These are phyloP conservation scores for Cydia pomonella DNA, from an alignment of 1,140 invertebrate species.

Conservation along the genomic window DNA sequence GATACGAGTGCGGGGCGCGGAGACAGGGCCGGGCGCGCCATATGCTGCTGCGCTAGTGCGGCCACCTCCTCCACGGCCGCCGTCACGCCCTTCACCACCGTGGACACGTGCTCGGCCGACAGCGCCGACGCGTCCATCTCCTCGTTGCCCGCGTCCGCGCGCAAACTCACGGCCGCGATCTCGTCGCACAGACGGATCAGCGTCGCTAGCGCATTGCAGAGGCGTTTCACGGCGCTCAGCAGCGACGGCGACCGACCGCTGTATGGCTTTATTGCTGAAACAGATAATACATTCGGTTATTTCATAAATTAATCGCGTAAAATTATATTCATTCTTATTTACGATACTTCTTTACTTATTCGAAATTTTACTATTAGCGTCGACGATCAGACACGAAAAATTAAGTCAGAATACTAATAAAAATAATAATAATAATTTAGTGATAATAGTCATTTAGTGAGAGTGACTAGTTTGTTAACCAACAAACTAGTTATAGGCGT, in stretches of 20 bases:
- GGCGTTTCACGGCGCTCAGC: conserved; percentile 89
- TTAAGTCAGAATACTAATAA: too few relatives aligned
- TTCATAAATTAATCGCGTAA: conserved; percentile 31
- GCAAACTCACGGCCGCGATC: conserved; percentile 82
- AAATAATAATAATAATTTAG: too few relatives aligned
- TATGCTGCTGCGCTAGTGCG: conserved; percentile 67
- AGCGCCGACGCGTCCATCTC: conserved; percentile 60
- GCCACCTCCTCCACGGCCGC: conserved; percentile 87
- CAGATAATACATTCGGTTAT: not conserved
- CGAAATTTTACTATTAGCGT: too few relatives aligned
- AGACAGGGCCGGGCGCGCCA: conserved; percentile 70
- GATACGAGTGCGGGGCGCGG: conserved; percentile 69
- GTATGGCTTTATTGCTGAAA: conserved; percentile 78
- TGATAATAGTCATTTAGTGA: too few relatives aligned
- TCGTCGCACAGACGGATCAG: conserved; percentile 95
- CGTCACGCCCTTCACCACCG: conserved; percentile 89
- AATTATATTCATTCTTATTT: too few relatives aligned
- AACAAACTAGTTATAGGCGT: too few relatives aligned
- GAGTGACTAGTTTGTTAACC: too few relatives aligned
- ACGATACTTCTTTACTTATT: too few relatives aligned
- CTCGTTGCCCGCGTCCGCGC: conserved; percentile 83
- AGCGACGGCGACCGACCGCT: conserved; percentile 73
- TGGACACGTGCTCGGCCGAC: conserved; percentile 86
- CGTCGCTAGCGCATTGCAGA: conserved; percentile 92
- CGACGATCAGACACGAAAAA: too few relatives aligned